Conservation (phyloP, 2,888 invertebrate species). For the Diploptera punctata region DNA sequence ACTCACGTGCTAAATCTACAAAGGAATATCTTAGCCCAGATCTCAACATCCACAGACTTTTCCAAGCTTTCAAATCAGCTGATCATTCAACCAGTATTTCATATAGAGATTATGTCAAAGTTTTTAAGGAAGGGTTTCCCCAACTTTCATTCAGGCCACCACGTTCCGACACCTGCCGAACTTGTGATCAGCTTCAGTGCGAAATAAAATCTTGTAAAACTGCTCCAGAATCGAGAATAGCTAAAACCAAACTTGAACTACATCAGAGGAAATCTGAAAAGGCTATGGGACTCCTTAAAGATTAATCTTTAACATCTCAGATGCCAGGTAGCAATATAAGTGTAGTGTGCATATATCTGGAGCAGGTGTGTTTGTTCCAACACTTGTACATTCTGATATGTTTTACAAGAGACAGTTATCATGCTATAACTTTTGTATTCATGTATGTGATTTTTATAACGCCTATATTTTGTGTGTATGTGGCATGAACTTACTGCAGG, state of each 20-base stretch:
- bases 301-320: not conserved
- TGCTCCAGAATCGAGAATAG: not conserved
- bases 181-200: not conserved
- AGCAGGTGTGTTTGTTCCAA: conserved; percentile 2
- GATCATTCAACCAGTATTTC: not conserved
- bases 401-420: not conserved
- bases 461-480: conserved; percentile 41
- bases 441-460: not conserved
- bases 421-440: conserved; percentile 2
- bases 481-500: conserved; percentile 46
- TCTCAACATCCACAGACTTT: not conserved
- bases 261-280: not conserved
- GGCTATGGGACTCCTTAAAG: not conserved
- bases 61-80: not conserved
- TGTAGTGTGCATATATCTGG: not conserved
- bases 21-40: not conserved
- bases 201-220: too few relatives aligned
- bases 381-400: not conserved
- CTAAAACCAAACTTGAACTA: not conserved
- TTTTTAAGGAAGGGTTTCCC: not conserved
- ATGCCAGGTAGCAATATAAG: not conserved
- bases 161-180: not conserved
- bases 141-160: not conserved
- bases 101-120: not conserved
- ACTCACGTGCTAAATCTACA: not conserved